Conservation (phyloP, 1,140 invertebrate species). For the Whitmania pigra region DNA sequence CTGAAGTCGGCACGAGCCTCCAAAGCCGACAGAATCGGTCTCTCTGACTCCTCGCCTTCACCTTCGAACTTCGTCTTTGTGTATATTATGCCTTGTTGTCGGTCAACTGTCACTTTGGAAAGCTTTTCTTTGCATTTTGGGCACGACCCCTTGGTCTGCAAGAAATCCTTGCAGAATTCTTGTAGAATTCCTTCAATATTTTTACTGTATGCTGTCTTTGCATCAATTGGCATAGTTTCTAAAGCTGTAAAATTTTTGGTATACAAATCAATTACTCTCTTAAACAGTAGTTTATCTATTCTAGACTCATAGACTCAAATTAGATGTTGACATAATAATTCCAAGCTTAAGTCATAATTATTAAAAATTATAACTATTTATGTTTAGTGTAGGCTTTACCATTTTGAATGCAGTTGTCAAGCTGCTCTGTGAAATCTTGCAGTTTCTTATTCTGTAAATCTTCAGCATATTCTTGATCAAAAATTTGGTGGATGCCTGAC, state of each 20-base stretch:
- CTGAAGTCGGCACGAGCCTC: neutral
- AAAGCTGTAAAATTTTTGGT: too few species aligned
- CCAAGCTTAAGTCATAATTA: too few species aligned
- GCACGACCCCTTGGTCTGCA: constrained; percentile 10
- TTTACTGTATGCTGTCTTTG: constrained; percentile 18
- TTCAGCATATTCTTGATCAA: constrained; percentile 24
- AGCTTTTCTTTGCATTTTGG: too few species aligned
- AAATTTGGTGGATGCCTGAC: constrained; percentile 43
- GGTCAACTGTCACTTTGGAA: too few species aligned
- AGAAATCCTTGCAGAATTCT: neutral
- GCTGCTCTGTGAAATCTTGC: neutral
- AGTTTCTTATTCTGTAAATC: constrained; percentile 11
- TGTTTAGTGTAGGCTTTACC: neutral
- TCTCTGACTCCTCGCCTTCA: too few species aligned
- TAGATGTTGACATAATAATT: too few species aligned
- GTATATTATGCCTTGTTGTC: too few species aligned
- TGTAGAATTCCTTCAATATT: constrained; percentile 3
- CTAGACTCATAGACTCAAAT: too few species aligned
- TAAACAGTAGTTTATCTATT: too few species aligned
- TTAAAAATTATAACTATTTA: neutral
- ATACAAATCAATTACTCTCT: too few species aligned
- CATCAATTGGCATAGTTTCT: neutral
- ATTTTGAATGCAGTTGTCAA: neutral
- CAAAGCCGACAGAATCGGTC: neutral
- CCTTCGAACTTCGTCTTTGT: too few species aligned